Evolutionary conservation across 2,797 vertebrate genomes (phyloP).

Genomic region (Channallabes apus): DNA sequence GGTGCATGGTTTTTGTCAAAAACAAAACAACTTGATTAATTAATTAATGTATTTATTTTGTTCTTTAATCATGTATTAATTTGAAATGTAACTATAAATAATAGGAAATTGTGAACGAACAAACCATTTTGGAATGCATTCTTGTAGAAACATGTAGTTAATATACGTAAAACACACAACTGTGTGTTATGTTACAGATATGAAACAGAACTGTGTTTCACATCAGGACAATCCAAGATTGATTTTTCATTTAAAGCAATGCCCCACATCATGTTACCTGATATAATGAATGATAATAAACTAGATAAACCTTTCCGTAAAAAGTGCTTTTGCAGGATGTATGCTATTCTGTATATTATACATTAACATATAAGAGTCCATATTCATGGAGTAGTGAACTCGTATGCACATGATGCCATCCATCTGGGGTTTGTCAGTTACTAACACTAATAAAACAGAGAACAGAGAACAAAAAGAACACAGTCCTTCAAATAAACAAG

Average conservation of each 20-base stretch:
- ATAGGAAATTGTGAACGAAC: not conserved
- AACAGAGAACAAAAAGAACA: slow-evolving; percentile 1
- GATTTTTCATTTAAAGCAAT: not conserved
- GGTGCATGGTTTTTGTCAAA: not conserved
- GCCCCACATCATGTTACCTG: not conserved
- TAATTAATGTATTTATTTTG: not conserved
- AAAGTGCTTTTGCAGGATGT: not conserved
- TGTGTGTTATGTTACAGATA: too few species aligned
- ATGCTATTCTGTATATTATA: not conserved
- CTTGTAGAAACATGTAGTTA: not conserved
- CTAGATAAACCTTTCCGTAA: not conserved
- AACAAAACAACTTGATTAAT: not conserved
- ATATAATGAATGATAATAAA: not conserved
- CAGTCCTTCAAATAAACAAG: slow-evolving; percentile 10
- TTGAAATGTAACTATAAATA: not conserved
- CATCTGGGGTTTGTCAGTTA: slow-evolving; percentile 11
- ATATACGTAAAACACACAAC: not conserved
- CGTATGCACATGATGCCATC: not conserved
- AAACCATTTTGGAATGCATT: not conserved
- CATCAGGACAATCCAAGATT: not conserved
- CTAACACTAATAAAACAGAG: slow-evolving; percentile 2
- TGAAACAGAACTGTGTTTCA: not conserved
- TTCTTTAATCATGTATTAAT: not conserved
- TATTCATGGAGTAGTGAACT: not conserved
- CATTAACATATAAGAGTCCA: not conserved